Base-by-base conservation (phyloP, 2,797 vertebrate species). In the Merluccius polli region DNA sequence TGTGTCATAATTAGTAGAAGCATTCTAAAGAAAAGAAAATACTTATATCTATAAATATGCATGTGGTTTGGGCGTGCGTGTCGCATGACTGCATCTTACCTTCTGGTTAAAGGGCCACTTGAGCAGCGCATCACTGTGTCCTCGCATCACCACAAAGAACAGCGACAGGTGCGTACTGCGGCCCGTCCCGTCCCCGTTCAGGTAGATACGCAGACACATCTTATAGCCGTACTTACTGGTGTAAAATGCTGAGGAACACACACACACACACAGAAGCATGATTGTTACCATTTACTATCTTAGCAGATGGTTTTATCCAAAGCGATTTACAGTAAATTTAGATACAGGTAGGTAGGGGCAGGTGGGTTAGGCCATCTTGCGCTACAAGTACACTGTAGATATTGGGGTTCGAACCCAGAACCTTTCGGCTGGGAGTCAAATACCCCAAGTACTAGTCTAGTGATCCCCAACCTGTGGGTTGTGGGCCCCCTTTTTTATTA, bases 41-140 rank as follows among this genome's bases (percentile, higher is more conserved):
- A 27, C 9, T 63, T 63, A 0, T 8, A n/a, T 59, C 1, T 8
- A 9, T 59, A 24, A 59, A 31, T 16, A 30, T 30, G 10, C 65
- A 30, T 48, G 44, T 48, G 44, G 44, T 16, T 13, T 48, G 44
- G 16, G 44, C 16, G 13, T 13, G 38, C 10, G 38, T 41, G 44
- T 48, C 24, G 12, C 2, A 18, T 9, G 13, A 15, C 11, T 9
- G 59, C 9, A 13, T 32, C 27, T 84, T 80, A 97, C 98, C 96
- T 99, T 99, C 87, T 99, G 98, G 88, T 98, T 98, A 83, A 99
- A 99, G 79, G 98, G 98, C 98, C 98, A 99, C 29, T 96, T 96
- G 78, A 99, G 93, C 63, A 99, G 95, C 0, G 97, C 96, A 0
- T 99, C 98, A 0, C 95, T 95, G 81, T 96, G 96, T 77, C 98